These are phyloP conservation scores for Drosophila paranaensis DNA, from an alignment of 2,888 invertebrate species.

Conservation along the genomic window DNA sequence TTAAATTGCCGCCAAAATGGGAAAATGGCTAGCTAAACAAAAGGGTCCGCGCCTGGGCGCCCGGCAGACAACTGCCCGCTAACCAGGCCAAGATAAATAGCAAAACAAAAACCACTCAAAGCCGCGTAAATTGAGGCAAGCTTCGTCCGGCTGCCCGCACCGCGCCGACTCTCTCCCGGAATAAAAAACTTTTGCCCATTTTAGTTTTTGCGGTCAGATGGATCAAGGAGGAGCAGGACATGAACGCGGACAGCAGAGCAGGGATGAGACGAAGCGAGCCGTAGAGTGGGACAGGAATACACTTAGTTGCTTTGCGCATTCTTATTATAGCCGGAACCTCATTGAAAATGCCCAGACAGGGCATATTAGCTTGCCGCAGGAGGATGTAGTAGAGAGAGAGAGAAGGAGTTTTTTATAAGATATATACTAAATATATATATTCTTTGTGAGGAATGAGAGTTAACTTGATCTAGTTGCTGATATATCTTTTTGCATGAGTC, in stretches of 20 bases:
- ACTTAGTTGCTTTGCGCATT: constrained; percentile 63
- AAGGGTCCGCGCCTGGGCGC: constrained; percentile 11
- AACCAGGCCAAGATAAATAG: constrained; percentile 74
- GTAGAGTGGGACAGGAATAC: constrained; percentile 38
- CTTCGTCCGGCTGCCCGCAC: background rate
- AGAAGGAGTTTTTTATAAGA: background rate
- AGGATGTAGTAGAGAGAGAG: background rate
- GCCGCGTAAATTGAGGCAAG: constrained; percentile 70
- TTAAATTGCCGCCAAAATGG: constrained; percentile 69
- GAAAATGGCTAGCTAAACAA: constrained; percentile 22
- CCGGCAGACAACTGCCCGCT: constrained; percentile 29
- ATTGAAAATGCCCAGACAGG: background rate
- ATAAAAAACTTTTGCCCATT: constrained; percentile 52
- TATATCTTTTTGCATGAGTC: background rate
- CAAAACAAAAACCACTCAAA: constrained; percentile 79
- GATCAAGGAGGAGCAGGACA: constrained; percentile 17
- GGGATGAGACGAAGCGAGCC: background rate
- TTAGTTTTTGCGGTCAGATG: constrained; percentile 61
- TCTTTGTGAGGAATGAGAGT: too few species aligned
- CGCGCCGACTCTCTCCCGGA: constrained; percentile 5
- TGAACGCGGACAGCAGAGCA: background rate
- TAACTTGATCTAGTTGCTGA: too few species aligned
- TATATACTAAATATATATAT: background rate
- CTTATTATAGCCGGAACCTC: constrained; percentile 14
- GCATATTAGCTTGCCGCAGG: background rate